phyloP scores from a whole-genome alignment of 2,113 vertebrate species.

The Tachysurus fulvidraco region DNA sequence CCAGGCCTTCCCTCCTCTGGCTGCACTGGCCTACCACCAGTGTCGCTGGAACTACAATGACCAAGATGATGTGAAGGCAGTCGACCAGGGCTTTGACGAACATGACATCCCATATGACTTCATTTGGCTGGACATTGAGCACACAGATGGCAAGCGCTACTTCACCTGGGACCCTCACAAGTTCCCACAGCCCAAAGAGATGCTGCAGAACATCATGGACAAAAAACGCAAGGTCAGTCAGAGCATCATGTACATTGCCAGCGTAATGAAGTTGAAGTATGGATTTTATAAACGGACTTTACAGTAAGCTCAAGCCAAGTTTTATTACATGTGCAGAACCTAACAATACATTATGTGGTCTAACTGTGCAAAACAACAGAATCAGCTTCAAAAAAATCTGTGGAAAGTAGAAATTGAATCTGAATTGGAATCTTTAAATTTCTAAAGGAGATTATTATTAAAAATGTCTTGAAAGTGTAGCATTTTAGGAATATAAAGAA shows the following conservation, averaged over 20 bases:
- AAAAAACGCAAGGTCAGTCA: slow-evolving; percentile 81
- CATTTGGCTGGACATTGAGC: slow-evolving; percentile 95
- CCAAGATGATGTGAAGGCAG: slow-evolving; percentile 83
- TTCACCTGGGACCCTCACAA: slow-evolving; percentile 94
- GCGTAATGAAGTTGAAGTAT: not conserved
- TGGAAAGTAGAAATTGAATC: not conserved
- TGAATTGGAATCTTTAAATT: not conserved
- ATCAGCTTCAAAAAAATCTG: not conserved
- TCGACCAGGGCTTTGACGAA: slow-evolving; percentile 83
- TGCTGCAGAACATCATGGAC: slow-evolving; percentile 79
- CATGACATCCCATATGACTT: slow-evolving; percentile 89
- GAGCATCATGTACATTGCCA: too few relatives aligned
- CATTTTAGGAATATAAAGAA: not conserved
- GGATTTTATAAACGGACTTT: not conserved
- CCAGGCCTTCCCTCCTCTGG: slow-evolving; percentile 87
- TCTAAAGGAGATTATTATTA: not conserved
- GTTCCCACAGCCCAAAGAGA: slow-evolving; percentile 80
- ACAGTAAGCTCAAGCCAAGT: not conserved
- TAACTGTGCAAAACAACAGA: not conserved
- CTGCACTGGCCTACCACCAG: slow-evolving; percentile 89
- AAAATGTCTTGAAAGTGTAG: not conserved
- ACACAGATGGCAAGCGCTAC: slow-evolving; percentile 92
- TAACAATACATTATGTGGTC: not conserved
- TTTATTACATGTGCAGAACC: not conserved
- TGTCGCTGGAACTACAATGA: slow-evolving; percentile 98